Conservation (phyloP, 2,113 vertebrate species). For the Geococcyx californianus region DNA sequence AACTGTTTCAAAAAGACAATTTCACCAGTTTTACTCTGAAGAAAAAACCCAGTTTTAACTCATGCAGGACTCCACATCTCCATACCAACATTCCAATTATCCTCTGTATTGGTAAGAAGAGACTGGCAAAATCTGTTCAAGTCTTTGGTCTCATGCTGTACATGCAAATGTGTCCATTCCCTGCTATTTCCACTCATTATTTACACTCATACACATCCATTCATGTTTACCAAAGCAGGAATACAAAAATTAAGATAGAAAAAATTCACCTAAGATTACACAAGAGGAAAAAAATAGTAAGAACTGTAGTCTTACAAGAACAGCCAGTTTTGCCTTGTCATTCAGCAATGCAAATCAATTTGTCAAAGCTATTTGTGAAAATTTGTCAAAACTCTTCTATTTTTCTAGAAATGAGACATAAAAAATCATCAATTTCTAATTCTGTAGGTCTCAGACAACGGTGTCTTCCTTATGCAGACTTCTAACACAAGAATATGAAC, state of each 20-base stretch:
- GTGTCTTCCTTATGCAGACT: background rate
- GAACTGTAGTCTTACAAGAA: background rate
- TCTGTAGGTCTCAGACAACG: background rate
- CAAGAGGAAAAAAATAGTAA: background rate
- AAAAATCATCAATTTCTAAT: background rate
- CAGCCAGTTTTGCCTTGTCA: background rate
- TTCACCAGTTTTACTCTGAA: background rate
- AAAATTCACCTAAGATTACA: background rate
- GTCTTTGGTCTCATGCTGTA: background rate
- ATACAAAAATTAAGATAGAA: background rate
- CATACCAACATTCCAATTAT: background rate
- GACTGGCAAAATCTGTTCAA: background rate
- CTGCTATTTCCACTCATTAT: background rate
- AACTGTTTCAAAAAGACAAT: background rate
- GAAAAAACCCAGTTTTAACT: background rate
- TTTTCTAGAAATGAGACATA: background rate
- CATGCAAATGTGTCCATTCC: background rate
- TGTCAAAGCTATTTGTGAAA: background rate
- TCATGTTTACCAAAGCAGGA: background rate
- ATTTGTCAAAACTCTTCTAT: accelerated
- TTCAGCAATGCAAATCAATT: background rate
- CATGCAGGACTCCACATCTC: background rate
- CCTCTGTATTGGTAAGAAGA: background rate
- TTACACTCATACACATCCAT: background rate
- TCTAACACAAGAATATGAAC: background rate